Evolutionary conservation across 2,888 invertebrate genomes (phyloP), one percentile per base, ranked within the genome.

Genomic region (Limnephilus rhombicus): DNA sequence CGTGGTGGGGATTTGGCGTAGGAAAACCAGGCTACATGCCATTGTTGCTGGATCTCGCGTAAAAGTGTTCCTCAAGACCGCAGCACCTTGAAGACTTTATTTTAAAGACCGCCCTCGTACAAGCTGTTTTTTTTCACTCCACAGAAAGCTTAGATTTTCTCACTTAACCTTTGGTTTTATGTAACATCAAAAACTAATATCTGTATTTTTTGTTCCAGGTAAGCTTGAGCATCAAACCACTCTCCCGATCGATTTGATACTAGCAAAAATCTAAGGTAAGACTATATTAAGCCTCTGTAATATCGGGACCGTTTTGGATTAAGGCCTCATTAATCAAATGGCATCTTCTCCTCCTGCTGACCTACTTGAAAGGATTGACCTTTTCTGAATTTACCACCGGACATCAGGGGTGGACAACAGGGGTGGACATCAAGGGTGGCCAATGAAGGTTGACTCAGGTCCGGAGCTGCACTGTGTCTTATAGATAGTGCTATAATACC

Each of bases 381-480:
- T 68, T 68, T 7, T 9, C 68, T 68, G 68, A 68, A 68, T 68
- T 9, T 5, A n/a, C 68, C 9, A n/a, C 68, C 7, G 68, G 68
- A 68, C 24, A n/a, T n/a, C 68, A n/a, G 68, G 68, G 68, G 24
- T 68, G 18, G 24, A 1, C 18, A 68, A 68, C 53, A 24, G 53
- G 18, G 68, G 68, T 68, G 68, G 24, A 15, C 53, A 53, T 18
- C 53, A 53, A 7, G 68, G 68, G 68, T 68, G 68, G 24, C 68
- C 68, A 24, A 7, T 1, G n/a, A 9, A 68, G 68, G 9, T 68
- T 68, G 31, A 80, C 80, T 11, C 80, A 80, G 41, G 87, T 92
- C 92, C 49, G 94, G 95, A 95, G 95, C 95, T 95, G 95, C 96
- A 96, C 96, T 96, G 95, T 96, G 97, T 96, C 96, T 96, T 97